Conservation (phyloP, 2,888 invertebrate genomes). For the Pinctada fucata region DNA sequence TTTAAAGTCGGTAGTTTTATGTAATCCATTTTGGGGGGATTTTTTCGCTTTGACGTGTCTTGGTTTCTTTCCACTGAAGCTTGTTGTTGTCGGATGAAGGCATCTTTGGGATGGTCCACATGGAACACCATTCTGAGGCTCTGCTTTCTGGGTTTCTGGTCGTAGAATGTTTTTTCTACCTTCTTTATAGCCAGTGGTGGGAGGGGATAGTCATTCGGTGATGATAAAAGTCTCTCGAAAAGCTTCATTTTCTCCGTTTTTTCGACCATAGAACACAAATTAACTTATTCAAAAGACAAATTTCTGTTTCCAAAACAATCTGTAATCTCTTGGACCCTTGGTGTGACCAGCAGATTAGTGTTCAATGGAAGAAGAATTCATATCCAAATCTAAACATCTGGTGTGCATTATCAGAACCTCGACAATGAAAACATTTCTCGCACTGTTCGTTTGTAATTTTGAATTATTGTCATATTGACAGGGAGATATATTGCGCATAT, state of each 20-base stretch:
- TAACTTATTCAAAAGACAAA: neutral
- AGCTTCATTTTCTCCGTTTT: neutral
- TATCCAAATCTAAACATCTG: no score
- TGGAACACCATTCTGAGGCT: slow-evolving; percentile 4
- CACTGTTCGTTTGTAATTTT: no score
- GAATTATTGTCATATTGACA: no score
- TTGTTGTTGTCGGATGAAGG: neutral
- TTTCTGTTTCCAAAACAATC: neutral
- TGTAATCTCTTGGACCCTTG: no score
- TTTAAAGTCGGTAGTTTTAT: slow-evolving; percentile 5
- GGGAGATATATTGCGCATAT: no score
- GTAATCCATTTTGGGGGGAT: neutral
- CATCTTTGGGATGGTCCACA: neutral
- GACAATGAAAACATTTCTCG: no score
- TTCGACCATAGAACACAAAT: neutral
- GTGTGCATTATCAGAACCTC: no score
- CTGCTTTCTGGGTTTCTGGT: slow-evolving; percentile 5
- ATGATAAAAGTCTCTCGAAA: slow-evolving; percentile 27
- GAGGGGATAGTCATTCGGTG: slow-evolving; percentile 22
- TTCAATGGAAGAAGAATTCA: no score
- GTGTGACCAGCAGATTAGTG: no score
- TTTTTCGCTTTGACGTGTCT: neutral
- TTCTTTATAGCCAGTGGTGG: slow-evolving; percentile 26
- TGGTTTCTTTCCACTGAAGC: neutral
- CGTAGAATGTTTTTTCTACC: slow-evolving; percentile 9